These are phyloP conservation scores for Buteo buteo DNA, from an alignment of 2,113 vertebrate genomes.

Conservation along the genomic window DNA sequence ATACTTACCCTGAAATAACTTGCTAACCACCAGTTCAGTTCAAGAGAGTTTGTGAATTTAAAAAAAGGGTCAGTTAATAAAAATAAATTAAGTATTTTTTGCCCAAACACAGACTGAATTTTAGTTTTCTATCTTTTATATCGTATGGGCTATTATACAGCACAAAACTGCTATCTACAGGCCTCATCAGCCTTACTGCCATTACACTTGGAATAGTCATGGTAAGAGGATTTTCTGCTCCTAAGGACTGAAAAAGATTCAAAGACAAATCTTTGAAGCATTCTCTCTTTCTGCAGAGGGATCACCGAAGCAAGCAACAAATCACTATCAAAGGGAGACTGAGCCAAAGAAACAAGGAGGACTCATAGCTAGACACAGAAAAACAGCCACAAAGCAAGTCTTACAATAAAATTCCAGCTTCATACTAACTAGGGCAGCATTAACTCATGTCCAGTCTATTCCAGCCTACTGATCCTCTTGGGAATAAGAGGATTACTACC, in stretches of 20 bases:
- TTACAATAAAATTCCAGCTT: constrained; percentile 8
- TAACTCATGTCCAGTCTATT: background rate
- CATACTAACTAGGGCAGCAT: background rate
- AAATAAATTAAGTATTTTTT: background rate
- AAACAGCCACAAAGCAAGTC: background rate
- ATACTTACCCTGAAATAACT: background rate
- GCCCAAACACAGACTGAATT: background rate
- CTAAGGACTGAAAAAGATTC: background rate
- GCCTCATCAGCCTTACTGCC: background rate
- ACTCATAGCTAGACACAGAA: background rate
- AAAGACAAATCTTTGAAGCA: background rate
- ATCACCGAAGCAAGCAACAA: background rate
- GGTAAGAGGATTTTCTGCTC: background rate
- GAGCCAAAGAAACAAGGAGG: background rate
- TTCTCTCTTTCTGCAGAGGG: background rate
- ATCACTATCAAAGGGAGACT: background rate
- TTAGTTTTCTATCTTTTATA: background rate
- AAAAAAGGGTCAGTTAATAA: background rate
- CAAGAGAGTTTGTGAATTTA: background rate
- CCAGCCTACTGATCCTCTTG: background rate
- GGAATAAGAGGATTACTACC: background rate
- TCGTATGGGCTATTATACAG: background rate
- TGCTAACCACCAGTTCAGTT: background rate
- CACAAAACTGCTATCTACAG: background rate
- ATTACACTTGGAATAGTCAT: background rate